These are phyloP conservation scores for Phoeniculus purpureus DNA, from an alignment of 2,797 vertebrate species.

Conservation along the genomic window DNA sequence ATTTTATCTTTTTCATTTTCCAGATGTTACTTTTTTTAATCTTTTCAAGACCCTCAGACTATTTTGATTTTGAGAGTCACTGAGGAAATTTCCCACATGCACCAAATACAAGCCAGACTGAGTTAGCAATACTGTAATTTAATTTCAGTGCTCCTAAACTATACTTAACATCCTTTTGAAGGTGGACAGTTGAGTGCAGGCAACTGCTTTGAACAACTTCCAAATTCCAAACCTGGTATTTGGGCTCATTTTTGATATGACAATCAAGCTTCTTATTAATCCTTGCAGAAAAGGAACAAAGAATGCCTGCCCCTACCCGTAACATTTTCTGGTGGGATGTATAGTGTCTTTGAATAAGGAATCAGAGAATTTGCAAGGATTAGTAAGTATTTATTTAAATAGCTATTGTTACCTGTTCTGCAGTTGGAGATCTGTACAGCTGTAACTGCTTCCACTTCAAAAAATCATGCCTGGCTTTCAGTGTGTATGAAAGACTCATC, in stretches of 20 bases:
- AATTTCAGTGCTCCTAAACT: slow-evolving; percentile 24
- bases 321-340: background rate
- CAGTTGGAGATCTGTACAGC: background rate
- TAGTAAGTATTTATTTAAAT: background rate
- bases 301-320: background rate
- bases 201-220: background rate
- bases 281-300: background rate
- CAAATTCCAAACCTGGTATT: background rate
- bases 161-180: background rate
- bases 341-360: background rate
- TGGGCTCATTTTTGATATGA: background rate
- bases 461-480: background rate
- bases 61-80: background rate
- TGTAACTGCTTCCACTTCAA: background rate
- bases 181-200: background rate
- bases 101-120: background rate
- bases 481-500: background rate
- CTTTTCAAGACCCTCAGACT: background rate
- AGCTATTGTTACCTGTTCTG: background rate
- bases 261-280: slow-evolving; percentile 14
- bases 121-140: background rate
- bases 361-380: background rate
- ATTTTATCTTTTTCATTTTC: background rate
- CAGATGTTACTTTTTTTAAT: background rate
- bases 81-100: slow-evolving; percentile 14